Percentiles rank a stretch among this genome's conserved stretches.
Conservation (phyloP, 2,113 vertebrate species). For the Lethenteron camtschaticum region DNA sequence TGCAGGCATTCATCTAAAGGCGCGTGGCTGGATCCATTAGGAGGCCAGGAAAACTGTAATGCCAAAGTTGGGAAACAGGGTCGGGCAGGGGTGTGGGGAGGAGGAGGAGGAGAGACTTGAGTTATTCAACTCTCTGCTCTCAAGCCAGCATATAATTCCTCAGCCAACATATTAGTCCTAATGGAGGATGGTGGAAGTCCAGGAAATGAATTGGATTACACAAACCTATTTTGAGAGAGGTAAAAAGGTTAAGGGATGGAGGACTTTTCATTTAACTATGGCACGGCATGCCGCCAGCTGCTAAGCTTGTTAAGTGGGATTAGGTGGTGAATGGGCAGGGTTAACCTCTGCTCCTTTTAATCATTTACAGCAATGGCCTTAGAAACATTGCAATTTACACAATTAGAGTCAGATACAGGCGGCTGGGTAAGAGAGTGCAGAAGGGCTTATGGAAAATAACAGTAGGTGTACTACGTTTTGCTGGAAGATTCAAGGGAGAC, state of each 20-base stretch:
- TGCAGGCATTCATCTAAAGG: no score
- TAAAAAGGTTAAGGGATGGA: constrained; percentile 5
- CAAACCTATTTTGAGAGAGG: constrained; percentile 4
- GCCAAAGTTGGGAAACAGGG: no score
- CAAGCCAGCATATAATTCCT: neutral
- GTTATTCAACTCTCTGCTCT: neutral
- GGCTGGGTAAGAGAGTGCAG: no score
- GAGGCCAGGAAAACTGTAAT: no score
- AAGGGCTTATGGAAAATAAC: no score
- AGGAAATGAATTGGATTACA: constrained; percentile 6
- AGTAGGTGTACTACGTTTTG: no score
- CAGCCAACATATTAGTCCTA: constrained; percentile 2
- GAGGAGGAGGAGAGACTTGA: neutral
- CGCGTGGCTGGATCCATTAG: no score
- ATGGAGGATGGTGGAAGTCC: constrained; percentile 1
- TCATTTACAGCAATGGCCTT: no score
- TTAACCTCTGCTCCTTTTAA: neutral
- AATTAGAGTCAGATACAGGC: no score
- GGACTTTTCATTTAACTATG: constrained; percentile 4
- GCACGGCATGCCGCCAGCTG: neutral
- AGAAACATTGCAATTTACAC: no score
- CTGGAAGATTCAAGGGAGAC: no score
- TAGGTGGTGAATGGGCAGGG: neutral
- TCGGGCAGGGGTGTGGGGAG: neutral
- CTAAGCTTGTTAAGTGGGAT: constrained; percentile 5